Evolutionary conservation across 2,888 invertebrate species (phyloP).

Genomic region (Ferdinandea cuprea): DNA sequence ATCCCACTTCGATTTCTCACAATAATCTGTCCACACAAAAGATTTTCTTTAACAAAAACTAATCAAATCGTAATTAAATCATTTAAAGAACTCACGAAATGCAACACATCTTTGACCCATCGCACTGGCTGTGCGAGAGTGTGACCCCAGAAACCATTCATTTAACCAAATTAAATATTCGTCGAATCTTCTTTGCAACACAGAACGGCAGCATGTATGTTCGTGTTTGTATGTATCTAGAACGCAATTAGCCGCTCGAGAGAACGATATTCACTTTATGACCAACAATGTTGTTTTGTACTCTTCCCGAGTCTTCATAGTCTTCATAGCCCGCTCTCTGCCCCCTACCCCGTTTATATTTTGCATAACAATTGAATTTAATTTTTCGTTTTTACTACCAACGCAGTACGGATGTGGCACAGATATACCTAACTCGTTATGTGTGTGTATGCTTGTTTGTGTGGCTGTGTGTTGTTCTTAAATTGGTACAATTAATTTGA

Average conservation of each 20-base stretch:
- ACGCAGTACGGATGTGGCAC: constrained; percentile 14
- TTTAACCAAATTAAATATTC: constrained; percentile 53
- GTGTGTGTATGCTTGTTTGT: constrained; percentile 1
- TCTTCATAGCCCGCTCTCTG: background rate
- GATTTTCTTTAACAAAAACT: background rate
- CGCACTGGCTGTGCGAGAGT: background rate
- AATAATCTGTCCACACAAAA: background rate
- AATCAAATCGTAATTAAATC: constrained; percentile 47
- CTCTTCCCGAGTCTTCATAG: background rate
- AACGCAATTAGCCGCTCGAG: constrained; percentile 26
- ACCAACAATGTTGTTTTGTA: constrained; percentile 21
- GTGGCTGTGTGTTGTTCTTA: constrained; percentile 38
- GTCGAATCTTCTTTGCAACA: constrained; percentile 11
- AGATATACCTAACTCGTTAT: background rate
- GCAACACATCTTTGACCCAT: constrained; percentile 27
- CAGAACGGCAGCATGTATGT: background rate
- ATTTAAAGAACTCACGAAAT: constrained; percentile 11
- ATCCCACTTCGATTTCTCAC: no score
- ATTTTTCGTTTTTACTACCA: constrained; percentile 55
- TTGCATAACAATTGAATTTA: constrained; percentile 52
- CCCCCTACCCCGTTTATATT: background rate
- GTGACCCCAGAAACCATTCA: constrained; percentile 39
- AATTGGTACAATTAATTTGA: constrained; percentile 54
- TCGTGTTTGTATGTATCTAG: constrained; percentile 30
- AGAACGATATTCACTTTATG: constrained; percentile 34